A percentile compares a stretch with the other conserved stretches of the same genome.
Evolutionary conservation across 2,113 vertebrate genomes (phyloP).

Genomic region (Tupaia tana): DNA sequence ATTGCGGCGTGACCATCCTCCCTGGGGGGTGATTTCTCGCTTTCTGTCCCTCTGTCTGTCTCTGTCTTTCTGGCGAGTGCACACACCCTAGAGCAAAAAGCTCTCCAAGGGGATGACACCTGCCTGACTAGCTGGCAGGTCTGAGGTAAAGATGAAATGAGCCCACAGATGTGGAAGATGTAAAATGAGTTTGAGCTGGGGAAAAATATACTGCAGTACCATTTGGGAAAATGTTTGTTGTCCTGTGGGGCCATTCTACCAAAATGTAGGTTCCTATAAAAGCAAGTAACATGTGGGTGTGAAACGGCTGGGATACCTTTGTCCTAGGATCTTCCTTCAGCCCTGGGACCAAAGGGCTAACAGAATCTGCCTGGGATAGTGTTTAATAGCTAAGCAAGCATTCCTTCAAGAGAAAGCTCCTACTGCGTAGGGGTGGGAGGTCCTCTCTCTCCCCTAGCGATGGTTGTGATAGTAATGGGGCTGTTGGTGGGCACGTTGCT

Average conservation of each 20-base stretch:
- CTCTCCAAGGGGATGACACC: neutral
- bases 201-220: slow-evolving; percentile 11
- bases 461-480: neutral
- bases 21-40: too few relatives aligned
- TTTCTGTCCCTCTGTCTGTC: too few relatives aligned
- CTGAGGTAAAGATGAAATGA: slow-evolving; percentile 23
- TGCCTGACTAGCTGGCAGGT: neutral
- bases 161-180: neutral
- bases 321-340: neutral
- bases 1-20: too few relatives aligned
- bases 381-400: neutral
- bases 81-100: too few relatives aligned
- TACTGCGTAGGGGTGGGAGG: too few relatives aligned
- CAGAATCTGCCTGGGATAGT: neutral
- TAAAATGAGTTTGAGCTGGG: slow-evolving; percentile 19
- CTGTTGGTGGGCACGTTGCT: neutral
- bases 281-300: neutral
- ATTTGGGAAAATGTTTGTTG: neutral
- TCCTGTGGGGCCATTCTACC: neutral
- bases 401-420: neutral
- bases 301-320: neutral
- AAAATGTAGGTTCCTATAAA: neutral
- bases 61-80: too few relatives aligned
- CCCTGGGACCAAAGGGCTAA: neutral
- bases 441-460: too few relatives aligned